These are phyloP conservation scores for Rhipidura dahli DNA, from an alignment of 2,113 vertebrate genomes.

Conservation along the genomic window DNA sequence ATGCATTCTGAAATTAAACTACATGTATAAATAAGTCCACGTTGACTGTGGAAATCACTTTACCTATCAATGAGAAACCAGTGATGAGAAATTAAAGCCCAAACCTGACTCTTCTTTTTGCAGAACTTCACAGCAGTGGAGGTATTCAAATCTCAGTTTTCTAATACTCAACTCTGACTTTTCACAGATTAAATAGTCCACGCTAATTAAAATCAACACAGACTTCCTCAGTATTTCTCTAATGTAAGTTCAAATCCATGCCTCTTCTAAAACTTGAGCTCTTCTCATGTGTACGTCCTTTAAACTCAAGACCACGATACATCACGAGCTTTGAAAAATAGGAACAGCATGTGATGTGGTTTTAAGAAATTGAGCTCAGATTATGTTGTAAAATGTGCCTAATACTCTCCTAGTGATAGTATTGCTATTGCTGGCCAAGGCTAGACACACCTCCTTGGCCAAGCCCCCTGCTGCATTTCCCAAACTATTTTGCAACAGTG, in stretches of 20 bases:
- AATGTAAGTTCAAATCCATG: neutral
- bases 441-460: neutral
- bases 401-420: neutral
- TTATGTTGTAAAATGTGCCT: neutral
- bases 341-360: neutral
- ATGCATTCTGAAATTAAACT: conserved; percentile 4
- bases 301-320: neutral
- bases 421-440: neutral
- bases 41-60: neutral
- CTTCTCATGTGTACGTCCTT: neutral
- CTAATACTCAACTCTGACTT: neutral
- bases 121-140: neutral
- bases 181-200: neutral
- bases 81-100: neutral
- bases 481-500: neutral
- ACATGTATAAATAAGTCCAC: neutral
- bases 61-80: neutral
- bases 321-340: neutral
- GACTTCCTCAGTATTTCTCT: neutral
- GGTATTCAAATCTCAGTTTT: neutral
- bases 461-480: neutral
- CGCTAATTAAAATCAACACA: neutral
- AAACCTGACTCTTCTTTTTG: neutral
- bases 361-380: neutral
- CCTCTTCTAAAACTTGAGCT: neutral